A percentile compares a stretch with the other conserved stretches of the same genome.
phyloP scores from a whole-genome alignment of 2,888 invertebrate genomes.

The Slavum lentiscoides region DNA sequence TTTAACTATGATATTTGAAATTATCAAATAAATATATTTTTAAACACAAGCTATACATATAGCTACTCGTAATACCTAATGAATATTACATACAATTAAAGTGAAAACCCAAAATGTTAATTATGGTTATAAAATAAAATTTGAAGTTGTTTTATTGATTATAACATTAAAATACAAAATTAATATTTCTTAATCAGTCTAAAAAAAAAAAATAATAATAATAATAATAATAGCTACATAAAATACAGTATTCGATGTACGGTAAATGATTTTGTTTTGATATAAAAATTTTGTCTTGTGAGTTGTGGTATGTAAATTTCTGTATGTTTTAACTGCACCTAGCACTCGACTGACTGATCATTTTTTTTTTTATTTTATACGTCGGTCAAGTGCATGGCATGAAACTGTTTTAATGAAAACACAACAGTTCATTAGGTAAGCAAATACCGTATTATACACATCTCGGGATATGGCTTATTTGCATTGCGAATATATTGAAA shows the following conservation, averaged over 20 bases:
- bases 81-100: no score
- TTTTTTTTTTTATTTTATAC: conserved; percentile 22
- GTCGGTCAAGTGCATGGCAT: background rate
- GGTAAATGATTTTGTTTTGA: background rate
- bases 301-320: background rate
- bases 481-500: conserved; percentile 34
- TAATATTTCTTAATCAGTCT: no score
- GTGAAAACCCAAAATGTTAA: no score
- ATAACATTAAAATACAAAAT: no score
- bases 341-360: conserved; percentile 11
- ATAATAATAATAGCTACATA: no score
- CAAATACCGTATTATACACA: conserved; percentile 16
- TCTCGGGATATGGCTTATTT: conserved; percentile 13
- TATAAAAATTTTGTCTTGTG: conserved; percentile 1
- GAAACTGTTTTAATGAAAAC: conserved; percentile 31
- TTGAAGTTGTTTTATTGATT: no score
- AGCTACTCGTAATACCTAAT: no score
- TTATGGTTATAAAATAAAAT: no score
- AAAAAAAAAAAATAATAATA: no score
- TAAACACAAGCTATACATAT: no score
- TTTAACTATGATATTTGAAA: background rate
- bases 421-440: conserved; percentile 44
- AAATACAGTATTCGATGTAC: background rate
- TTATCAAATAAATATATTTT: background rate
- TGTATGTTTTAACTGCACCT: conserved; percentile 7